Conservation (phyloP, 2,797 vertebrate species). For the Spatula versicolor region DNA sequence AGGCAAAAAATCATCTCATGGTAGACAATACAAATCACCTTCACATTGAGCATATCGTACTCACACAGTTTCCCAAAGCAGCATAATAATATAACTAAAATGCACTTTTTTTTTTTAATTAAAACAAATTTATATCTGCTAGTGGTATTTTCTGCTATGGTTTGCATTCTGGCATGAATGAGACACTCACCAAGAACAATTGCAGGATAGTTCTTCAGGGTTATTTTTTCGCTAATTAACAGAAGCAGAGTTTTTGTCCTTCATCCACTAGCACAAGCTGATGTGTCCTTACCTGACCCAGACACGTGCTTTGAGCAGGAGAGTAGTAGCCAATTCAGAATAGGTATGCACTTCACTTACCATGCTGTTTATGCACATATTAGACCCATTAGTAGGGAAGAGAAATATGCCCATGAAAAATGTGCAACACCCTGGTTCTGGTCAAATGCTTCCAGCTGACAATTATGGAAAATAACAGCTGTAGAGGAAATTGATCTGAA, state of each 20-base stretch:
- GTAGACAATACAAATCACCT: background rate
- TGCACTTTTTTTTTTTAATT: background rate
- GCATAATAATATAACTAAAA: background rate
- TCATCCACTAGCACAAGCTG: background rate
- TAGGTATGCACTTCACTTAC: background rate
- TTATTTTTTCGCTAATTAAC: background rate
- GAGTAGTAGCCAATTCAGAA: background rate
- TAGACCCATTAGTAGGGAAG: background rate
- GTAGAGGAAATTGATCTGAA: background rate
- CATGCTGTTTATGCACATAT: background rate
- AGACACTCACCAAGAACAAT: fast-evolving
- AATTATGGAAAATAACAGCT: background rate
- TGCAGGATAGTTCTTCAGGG: background rate
- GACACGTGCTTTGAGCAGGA: background rate
- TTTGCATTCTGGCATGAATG: background rate
- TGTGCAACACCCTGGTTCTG: background rate
- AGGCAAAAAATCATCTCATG: background rate
- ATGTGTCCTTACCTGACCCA: background rate
- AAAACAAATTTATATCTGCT: background rate
- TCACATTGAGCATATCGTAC: background rate
- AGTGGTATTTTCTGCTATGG: background rate
- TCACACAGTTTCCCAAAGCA: background rate
- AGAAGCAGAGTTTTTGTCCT: background rate
- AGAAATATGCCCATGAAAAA: background rate
- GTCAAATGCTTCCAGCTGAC: background rate